These are phyloP conservation scores for Meandrina meandrites DNA, from an alignment of 92 coral and sea anemone genomes.

Conservation along the genomic window DNA sequence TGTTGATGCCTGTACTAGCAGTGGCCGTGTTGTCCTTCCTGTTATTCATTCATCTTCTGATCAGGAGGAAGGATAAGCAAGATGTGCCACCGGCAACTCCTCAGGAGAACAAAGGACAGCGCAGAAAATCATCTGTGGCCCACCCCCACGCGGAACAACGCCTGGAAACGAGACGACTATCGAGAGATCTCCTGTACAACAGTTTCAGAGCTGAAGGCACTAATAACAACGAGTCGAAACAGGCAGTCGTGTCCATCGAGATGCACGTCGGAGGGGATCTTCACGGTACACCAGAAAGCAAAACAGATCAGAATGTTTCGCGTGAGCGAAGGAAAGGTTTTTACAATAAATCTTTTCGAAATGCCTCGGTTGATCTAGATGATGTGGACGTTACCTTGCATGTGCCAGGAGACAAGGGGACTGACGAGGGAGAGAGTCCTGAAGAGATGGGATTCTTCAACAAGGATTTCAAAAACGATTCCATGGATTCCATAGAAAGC, in stretches of 20 bases:
- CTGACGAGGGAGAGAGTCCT: not conserved
- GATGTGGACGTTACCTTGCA: not conserved
- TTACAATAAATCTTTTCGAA: slow-evolving; percentile 18
- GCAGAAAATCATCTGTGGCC: not conserved
- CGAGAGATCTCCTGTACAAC: slow-evolving; percentile 18
- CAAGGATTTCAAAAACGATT: slow-evolving; percentile 11
- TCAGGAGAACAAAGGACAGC: not conserved
- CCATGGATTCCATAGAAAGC: slow-evolving; percentile 3
- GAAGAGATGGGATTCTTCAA: slow-evolving; percentile 1
- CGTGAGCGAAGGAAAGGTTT: slow-evolving; percentile 1
- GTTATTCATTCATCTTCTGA: slow-evolving; percentile 25
- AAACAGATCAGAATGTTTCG: not conserved
- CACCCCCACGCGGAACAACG: slow-evolving; percentile 39
- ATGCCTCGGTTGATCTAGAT: not conserved
- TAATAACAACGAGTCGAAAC: slow-evolving; percentile 31
- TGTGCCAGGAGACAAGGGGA: not conserved
- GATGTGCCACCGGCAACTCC: not conserved
- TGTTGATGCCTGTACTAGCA: slow-evolving; percentile 44
- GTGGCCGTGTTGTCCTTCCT: slow-evolving; percentile 33
- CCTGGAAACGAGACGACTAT: not conserved
- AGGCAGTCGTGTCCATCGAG: slow-evolving; percentile 25
- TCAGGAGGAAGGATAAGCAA: not conserved
- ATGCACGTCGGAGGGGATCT: slow-evolving; percentile 25
- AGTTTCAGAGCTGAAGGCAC: not conserved
- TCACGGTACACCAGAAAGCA: slow-evolving; percentile 3